Evolutionary conservation across 2,113 vertebrate genomes (phyloP).

Genomic region (Toxotes jaculatrix): DNA sequence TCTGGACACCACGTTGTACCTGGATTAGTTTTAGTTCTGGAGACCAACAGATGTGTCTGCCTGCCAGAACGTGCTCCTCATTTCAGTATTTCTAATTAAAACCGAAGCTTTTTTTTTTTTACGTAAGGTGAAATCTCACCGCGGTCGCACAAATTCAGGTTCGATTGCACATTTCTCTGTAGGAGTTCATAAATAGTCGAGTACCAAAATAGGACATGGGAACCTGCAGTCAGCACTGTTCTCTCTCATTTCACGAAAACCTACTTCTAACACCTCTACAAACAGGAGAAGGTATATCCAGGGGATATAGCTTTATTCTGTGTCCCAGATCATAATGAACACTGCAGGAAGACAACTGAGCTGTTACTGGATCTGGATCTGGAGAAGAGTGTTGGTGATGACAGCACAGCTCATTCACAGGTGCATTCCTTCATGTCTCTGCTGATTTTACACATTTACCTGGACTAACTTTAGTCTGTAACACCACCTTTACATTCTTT

Average conservation of each 20-base stretch:
- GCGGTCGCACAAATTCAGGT: constrained; percentile 34
- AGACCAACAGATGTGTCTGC: neutral
- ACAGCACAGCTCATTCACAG: neutral
- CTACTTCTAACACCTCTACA: constrained; percentile 41
- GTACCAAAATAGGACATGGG: constrained; percentile 59
- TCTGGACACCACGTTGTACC: neutral
- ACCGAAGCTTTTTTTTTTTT: neutral
- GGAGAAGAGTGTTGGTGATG: neutral
- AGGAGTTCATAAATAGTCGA: constrained; percentile 64
- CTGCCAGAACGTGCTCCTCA: neutral
- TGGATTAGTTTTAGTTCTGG: neutral
- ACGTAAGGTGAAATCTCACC: constrained; percentile 32
- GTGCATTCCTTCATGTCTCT: neutral
- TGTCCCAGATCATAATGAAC: constrained; percentile 45
- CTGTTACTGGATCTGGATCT: neutral
- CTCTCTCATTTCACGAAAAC: constrained; percentile 53
- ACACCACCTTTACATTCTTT: too few species aligned
- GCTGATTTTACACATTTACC: neutral
- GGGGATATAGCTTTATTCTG: constrained; percentile 3
- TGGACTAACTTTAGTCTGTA: too few species aligned
- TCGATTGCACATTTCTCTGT: constrained; percentile 20
- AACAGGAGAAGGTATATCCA: constrained; percentile 16
- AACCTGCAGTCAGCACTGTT: constrained; percentile 69
- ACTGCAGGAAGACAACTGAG: neutral
- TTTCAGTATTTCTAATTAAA: neutral